These are phyloP conservation scores for Aleiodes testaceus DNA, from an alignment of 2,888 invertebrate genomes.

Conservation along the genomic window DNA sequence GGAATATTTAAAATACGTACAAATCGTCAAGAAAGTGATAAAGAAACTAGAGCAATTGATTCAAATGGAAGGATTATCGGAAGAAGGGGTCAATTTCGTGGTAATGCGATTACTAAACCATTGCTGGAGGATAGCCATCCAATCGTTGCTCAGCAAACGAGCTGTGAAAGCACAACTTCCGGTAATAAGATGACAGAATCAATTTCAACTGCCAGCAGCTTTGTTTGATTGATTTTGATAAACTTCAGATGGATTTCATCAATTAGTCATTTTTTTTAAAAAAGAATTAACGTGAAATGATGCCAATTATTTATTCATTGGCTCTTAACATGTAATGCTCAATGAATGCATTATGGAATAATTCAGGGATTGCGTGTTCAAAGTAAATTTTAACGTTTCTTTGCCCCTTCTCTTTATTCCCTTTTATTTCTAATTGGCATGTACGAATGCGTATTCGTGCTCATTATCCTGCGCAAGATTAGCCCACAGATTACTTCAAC, in stretches of 20 bases:
- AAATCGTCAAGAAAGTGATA: constrained; percentile 41
- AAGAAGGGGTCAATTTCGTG: constrained; percentile 28
- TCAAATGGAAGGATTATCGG: not conserved
- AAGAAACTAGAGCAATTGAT: constrained; percentile 41
- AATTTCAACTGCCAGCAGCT: constrained; percentile 55
- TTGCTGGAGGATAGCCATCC: constrained; percentile 52
- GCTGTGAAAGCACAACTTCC: constrained; percentile 53
- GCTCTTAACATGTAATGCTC: not conserved
- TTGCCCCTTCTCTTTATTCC: too few species aligned
- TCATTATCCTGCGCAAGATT: too few species aligned
- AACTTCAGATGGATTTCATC: too few species aligned
- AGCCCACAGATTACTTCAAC: too few species aligned
- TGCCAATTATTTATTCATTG: not conserved
- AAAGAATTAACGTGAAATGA: too few species aligned
- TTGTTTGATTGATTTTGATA: constrained; percentile 37
- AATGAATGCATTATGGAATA: not conserved
- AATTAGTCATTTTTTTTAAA: too few species aligned
- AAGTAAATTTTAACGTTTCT: too few species aligned
- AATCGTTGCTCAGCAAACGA: constrained; percentile 53
- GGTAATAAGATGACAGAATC: constrained; percentile 50
- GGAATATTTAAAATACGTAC: constrained; percentile 56
- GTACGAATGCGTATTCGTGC: too few species aligned
- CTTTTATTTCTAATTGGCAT: too few species aligned
- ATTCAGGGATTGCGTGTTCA: too few species aligned
- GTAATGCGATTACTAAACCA: constrained; percentile 51